Base-by-base conservation (phyloP, 1,140 invertebrate species). In the Cardiocondyla obscurior region DNA sequence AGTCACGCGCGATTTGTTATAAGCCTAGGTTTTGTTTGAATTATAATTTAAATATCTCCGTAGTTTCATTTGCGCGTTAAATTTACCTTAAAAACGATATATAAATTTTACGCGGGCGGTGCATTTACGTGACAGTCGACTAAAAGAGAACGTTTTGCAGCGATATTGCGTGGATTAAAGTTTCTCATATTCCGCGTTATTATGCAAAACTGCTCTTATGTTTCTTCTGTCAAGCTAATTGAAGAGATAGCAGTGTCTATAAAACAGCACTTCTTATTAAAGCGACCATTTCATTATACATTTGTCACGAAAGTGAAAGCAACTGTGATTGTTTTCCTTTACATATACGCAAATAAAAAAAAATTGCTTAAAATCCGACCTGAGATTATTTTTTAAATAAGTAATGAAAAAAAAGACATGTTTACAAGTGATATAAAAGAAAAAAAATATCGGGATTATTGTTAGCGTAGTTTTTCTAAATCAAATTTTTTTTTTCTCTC, bases 171-270 rank as follows among this genome's bases (percentile, higher is more conserved):
- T 19, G 73, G 44, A 67, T 77, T 67, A 67, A 77, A 67, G 46
- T 77, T 51, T 65, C 55, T 74, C 53, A 60, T 58, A 60, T 67
- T 55, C 14, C 42, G 42, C 42, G 58, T 22, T 25, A 65, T 76
- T 76, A 76, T 76, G 58, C 60, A 53, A 77, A 77, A 77, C 33
- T 67, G 30, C 33, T 51, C 74, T 77, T 77, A 65, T 28, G 46
- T 65, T 77, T 77, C 60, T 60, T 33, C 36, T 33, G 46, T 53
- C 60, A 39, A 12, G 33, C 16, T 67, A 77, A 77, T 77, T 77
- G 46, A 67, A 53, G 46, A 39, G 44, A 25, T 51, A 33, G 25
- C 33, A 5, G 58, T 19, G 16, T 65, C 28, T 65, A 36, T 22
- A 25, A 65, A 64, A 64, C 19, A 65, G 33, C 12, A 33, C 30